Evolutionary conservation across 1,140 invertebrate species (phyloP).

Genomic region (Camponotus floridanus): DNA sequence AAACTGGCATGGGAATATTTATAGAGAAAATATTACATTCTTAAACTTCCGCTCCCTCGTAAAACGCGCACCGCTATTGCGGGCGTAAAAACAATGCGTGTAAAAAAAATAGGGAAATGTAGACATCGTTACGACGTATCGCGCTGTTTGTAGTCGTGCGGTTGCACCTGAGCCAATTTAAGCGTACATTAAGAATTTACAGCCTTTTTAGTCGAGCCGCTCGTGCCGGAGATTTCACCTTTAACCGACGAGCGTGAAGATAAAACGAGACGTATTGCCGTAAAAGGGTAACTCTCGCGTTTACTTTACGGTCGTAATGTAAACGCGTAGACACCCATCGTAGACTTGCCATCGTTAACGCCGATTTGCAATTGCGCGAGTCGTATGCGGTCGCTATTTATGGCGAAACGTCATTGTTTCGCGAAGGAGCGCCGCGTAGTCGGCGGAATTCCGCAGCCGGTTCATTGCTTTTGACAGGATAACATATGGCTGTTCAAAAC

Average conservation of each 20-base stretch:
- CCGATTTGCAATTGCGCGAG: conserved; percentile 51
- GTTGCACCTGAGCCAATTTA: conserved; percentile 68
- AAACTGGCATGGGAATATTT: conserved; percentile 30
- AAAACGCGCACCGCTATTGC: not conserved
- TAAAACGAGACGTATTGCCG: conserved; percentile 51
- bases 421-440: conserved; percentile 44
- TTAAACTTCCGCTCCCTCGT: conserved; percentile 23
- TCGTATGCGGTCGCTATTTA: conserved; percentile 38
- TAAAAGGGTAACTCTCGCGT: conserved; percentile 43
- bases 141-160: conserved; percentile 45
- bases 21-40: not conserved
- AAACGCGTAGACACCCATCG: conserved; percentile 23
- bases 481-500: conserved; percentile 59
- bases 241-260: conserved; percentile 39
- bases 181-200: conserved; percentile 65
- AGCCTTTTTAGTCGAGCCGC: conserved; percentile 47
- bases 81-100: not conserved
- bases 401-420: conserved; percentile 61
- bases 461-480: conserved; percentile 63
- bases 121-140: conserved; percentile 46
- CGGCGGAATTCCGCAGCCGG: conserved; percentile 56
- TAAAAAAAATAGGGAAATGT: conserved; percentile 57
- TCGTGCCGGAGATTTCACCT: not conserved
- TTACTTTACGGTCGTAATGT: conserved; percentile 38
- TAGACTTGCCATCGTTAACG: conserved; percentile 32